phyloP scores from a whole-genome alignment of 1,140 invertebrate genomes.

The Zaprionus inermis region DNA sequence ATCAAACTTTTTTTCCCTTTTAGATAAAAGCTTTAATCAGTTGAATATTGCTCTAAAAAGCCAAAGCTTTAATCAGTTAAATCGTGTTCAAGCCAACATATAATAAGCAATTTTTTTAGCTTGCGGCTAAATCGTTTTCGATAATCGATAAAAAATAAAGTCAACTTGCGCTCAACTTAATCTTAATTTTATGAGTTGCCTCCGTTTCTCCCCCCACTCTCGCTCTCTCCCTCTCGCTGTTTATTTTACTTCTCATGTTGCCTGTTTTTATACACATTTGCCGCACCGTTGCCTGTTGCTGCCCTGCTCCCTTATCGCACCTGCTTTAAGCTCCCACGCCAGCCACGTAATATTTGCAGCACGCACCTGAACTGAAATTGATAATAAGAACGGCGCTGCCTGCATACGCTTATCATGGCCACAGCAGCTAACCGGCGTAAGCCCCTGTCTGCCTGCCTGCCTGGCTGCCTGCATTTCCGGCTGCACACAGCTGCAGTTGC shows the following conservation, averaged over 20 bases:
- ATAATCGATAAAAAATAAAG: conserved; percentile 8
- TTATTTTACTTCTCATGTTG: not conserved
- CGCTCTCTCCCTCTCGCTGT: not conserved
- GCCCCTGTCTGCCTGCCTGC: not conserved
- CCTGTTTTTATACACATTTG: not conserved
- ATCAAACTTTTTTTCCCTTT: too few relatives aligned
- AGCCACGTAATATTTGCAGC: conserved; percentile 14
- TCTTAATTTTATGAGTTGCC: conserved; percentile 3
- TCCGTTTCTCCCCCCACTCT: not conserved
- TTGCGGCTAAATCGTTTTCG: conserved; percentile 1
- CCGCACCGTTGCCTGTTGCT: not conserved
- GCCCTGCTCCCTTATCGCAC: not conserved
- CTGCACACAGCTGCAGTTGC: not conserved
- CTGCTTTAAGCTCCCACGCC: not conserved
- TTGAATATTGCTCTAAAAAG: too few relatives aligned
- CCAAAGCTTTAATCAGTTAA: not conserved
- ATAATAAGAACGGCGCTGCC: conserved; percentile 41
- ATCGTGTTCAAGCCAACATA: not conserved
- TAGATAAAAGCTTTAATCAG: too few relatives aligned
- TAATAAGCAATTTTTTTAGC: not conserved
- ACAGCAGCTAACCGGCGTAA: conserved; percentile 16
- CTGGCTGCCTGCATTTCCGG: not conserved
- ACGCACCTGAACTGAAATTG: conserved; percentile 34
- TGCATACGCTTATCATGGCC: conserved; percentile 49
- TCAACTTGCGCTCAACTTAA: not conserved